Evolutionary conservation across 2,888 invertebrate genomes (phyloP).

Genomic region (Ceraclea dissimilis): DNA sequence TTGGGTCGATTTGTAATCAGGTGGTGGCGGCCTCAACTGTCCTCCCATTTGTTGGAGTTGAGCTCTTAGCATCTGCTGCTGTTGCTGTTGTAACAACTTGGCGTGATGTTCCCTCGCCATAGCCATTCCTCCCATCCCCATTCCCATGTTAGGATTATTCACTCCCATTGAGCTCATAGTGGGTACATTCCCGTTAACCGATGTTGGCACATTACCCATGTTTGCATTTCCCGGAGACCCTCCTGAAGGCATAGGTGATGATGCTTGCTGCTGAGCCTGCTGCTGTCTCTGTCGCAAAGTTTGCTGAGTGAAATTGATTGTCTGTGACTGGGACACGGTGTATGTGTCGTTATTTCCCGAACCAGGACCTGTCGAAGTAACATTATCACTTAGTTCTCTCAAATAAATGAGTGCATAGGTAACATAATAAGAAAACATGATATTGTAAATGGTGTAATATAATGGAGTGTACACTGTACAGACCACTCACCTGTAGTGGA

Average conservation of each 20-base stretch:
- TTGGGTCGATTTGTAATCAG: slow-evolving; percentile 73
- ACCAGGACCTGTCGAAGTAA: slow-evolving; percentile 13
- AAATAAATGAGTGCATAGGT: not conserved
- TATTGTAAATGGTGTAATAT: not conserved
- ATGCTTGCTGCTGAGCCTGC: slow-evolving; percentile 28
- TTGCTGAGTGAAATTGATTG: slow-evolving; percentile 77
- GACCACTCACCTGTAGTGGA: slow-evolving; percentile 26
- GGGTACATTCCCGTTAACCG: slow-evolving; percentile 29
- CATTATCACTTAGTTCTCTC: too few species aligned
- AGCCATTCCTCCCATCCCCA: slow-evolving; percentile 35
- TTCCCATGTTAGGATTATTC: slow-evolving; percentile 23
- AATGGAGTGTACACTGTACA: too few species aligned
- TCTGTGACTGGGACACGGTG: slow-evolving; percentile 76
- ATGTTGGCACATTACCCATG: slow-evolving; percentile 12
- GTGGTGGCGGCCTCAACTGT: slow-evolving; percentile 61
- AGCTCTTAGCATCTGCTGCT: slow-evolving; percentile 54
- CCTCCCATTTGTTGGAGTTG: slow-evolving; percentile 36
- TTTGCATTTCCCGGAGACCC: slow-evolving; percentile 16
- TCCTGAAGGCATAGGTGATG: slow-evolving; percentile 16
- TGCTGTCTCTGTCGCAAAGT: slow-evolving; percentile 50
- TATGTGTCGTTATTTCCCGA: slow-evolving; percentile 53
- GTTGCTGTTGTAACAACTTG: slow-evolving; percentile 60
- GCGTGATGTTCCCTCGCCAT: slow-evolving; percentile 56
- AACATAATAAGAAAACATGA: not conserved
- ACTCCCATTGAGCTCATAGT: slow-evolving; percentile 28